Evolutionary conservation across 2,888 invertebrate species (phyloP).

Genomic region (Drosophila aldrichi): DNA sequence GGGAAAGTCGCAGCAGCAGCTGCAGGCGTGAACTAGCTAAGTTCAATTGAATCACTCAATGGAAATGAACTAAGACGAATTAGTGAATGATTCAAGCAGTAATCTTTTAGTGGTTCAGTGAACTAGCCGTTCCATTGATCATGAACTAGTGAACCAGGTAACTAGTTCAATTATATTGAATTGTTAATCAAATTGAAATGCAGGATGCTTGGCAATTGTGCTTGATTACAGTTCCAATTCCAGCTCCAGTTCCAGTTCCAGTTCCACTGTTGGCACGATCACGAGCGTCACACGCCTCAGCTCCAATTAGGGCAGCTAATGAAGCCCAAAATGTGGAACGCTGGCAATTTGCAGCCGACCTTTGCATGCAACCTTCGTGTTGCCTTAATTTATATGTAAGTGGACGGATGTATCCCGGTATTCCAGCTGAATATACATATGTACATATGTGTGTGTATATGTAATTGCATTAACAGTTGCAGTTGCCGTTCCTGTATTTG

Average conservation of each 20-base stretch:
- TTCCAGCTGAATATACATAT: no score
- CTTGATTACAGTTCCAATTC: neutral
- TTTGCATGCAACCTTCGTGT: neutral
- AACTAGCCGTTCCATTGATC: neutral
- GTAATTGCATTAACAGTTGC: neutral
- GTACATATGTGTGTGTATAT: neutral
- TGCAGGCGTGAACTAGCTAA: neutral
- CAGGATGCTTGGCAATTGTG: neutral
- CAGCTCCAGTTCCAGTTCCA: neutral
- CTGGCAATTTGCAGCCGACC: slow-evolving; percentile 4
- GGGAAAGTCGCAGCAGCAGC: slow-evolving; percentile 61
- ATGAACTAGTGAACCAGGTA: neutral
- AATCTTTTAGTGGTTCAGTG: neutral
- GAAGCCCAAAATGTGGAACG: neutral
- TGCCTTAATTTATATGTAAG: neutral
- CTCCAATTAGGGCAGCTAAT: neutral
- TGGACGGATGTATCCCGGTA: neutral
- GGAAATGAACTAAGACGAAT: neutral
- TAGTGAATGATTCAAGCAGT: neutral
- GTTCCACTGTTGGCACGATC: neutral
- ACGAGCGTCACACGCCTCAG: no score
- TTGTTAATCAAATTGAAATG: neutral
- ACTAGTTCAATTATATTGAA: neutral
- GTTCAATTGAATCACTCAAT: neutral
- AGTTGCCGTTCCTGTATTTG: neutral